phyloP scores from a whole-genome alignment of 2,797 vertebrate genomes.

The Centroberyx gerrardi region DNA sequence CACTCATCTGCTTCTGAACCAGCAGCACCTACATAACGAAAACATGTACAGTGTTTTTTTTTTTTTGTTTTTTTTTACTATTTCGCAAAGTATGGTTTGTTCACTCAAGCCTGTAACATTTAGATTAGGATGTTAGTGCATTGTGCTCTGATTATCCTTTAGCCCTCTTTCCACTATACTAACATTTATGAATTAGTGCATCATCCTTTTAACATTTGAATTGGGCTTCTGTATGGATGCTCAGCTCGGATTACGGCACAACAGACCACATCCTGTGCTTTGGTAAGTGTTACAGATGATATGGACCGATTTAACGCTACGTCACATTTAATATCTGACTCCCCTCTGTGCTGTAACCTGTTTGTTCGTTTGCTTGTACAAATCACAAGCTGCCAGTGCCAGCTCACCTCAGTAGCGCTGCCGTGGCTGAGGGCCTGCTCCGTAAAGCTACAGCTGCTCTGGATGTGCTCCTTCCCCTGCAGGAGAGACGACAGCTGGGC shows the following conservation, averaged over 20 bases:
- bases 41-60: not conserved
- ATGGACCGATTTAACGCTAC: not conserved
- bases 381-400: conserved; percentile 19
- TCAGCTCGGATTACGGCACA: too few relatives aligned
- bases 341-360: not conserved
- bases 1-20: conserved; percentile 96
- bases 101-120: too few relatives aligned
- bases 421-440: conserved; percentile 92
- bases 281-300: too few relatives aligned
- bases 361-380: conserved; percentile 3
- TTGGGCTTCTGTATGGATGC: too few relatives aligned
- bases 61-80: not conserved
- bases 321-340: not conserved
- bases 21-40: conserved; percentile 86
- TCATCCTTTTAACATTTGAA: too few relatives aligned
- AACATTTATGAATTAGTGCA: too few relatives aligned
- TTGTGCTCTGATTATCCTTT: too few relatives aligned
- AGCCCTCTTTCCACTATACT: too few relatives aligned
- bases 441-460: conserved; percentile 94
- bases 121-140: too few relatives aligned
- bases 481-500: conserved; percentile 90
- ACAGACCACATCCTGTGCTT: not conserved
- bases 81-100: too few relatives aligned
- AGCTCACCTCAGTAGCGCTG: conserved; percentile 83
- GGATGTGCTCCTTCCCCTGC: conserved; percentile 95